Conservation (phyloP, 2,888 invertebrate genomes). For the Hesperia comma region DNA sequence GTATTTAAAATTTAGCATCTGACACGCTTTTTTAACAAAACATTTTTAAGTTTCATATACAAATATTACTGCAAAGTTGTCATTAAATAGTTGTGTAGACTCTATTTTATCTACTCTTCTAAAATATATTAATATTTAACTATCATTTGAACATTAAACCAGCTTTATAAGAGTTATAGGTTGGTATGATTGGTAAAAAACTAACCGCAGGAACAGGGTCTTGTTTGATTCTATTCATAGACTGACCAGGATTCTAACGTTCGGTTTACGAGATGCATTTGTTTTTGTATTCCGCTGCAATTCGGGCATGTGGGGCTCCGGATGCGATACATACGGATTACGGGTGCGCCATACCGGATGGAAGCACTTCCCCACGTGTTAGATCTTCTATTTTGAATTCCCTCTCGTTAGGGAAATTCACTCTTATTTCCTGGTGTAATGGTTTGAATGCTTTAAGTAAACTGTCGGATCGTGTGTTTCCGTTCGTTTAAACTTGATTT, state of each 20-base stretch:
- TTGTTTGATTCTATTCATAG: not conserved
- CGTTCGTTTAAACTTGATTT: too few relatives aligned
- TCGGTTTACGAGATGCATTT: conserved; percentile 13
- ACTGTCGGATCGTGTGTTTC: not conserved
- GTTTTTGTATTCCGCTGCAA: conserved; percentile 38
- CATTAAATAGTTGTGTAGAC: too few relatives aligned
- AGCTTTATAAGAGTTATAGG: too few relatives aligned
- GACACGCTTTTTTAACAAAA: too few relatives aligned
- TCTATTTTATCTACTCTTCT: too few relatives aligned
- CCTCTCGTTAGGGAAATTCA: conserved; percentile 21
- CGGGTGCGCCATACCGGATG: conserved; percentile 67
- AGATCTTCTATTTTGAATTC: conserved; percentile 26
- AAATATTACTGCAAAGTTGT: too few relatives aligned
- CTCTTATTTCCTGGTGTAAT: not conserved
- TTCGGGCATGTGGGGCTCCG: conserved; percentile 46
- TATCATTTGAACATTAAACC: not conserved
- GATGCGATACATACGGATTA: conserved; percentile 52
- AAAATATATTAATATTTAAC: too few relatives aligned
- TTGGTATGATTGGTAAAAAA: too few relatives aligned
- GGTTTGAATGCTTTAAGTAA: conserved; percentile 3
- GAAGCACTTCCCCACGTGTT: conserved; percentile 71
- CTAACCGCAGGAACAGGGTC: too few relatives aligned
- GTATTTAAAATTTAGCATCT: too few relatives aligned
- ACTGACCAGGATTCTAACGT: not conserved
- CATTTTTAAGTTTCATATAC: too few relatives aligned